Evolutionary conservation across 2,888 invertebrate genomes (phyloP).

Genomic region (Temnothorax unifasciatus): DNA sequence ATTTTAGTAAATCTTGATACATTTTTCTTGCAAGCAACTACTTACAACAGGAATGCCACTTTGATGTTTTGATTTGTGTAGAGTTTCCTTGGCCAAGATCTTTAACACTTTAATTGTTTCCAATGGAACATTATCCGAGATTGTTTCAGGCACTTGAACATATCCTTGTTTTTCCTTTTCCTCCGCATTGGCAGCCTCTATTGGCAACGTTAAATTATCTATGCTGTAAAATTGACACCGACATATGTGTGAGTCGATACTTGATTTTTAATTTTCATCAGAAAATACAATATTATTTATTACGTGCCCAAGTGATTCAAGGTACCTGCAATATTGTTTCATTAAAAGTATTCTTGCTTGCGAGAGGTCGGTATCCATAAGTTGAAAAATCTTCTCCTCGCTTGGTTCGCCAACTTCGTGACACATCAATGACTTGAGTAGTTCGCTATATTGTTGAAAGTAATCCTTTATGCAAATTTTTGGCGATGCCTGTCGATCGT

Average conservation of each 20-base stretch:
- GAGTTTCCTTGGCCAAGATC: conserved; percentile 66
- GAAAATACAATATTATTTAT: neutral
- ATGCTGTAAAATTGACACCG: conserved; percentile 67
- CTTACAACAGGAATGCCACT: conserved; percentile 80
- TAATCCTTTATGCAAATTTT: conserved; percentile 76
- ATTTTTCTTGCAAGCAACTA: conserved; percentile 20
- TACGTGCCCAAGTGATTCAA: neutral
- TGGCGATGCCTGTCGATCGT: conserved; percentile 71
- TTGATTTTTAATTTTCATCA: neutral
- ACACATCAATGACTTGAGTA: conserved; percentile 16
- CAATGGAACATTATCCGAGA: conserved; percentile 74
- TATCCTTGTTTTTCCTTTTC: conserved; percentile 65
- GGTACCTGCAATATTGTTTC: conserved; percentile 87
- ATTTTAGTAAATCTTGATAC: conserved; percentile 1
- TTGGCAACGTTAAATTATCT: conserved; percentile 78
- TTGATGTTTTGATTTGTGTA: conserved; percentile 67
- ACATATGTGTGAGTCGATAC: neutral
- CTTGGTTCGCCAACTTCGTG: conserved; percentile 14
- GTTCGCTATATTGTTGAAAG: conserved; percentile 71
- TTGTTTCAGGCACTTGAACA: conserved; percentile 66
- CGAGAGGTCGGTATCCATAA: conserved; percentile 81
- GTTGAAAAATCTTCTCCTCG: conserved; percentile 46
- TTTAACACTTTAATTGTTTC: conserved; percentile 77
- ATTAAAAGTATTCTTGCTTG: conserved; percentile 86
- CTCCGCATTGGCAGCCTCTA: conserved; percentile 61